Base-by-base conservation (phyloP, 2,888 invertebrate genomes). In the Andrena marginata region DNA sequence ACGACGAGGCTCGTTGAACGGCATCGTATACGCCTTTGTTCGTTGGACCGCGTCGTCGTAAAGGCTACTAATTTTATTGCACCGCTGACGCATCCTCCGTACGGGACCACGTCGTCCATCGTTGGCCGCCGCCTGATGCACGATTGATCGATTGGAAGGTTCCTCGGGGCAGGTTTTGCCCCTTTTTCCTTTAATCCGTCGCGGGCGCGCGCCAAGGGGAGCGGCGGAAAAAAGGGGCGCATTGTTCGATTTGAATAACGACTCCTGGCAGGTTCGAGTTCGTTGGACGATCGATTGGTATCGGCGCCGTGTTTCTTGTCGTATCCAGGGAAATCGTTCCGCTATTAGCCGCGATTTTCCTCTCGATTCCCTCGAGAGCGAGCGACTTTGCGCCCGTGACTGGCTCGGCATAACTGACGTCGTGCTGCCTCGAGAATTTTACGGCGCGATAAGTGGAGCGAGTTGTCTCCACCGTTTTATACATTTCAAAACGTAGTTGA, bases 241-340 rank as follows among this genome's bases (percentile, higher is more conserved):
- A 79, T 87, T 79, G 84, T 77, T 87, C 80, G 69, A 85, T 87
- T 85, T 82, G 85, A 85, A 87, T 87, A 87, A 87, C 79, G 87
- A 85, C 67, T 51, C 65, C 63, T 65, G 75, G 51, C 73, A 75
- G 54, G 67, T 67, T 76, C 75, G 78, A 67, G 64, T 68, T 49
- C 62, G 56, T 59, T 51, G 63, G 80, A 83, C 83, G 83, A 85
- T 76, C 79, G 85, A 77, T 85, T 51, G 87, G 79, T 85, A 87
- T 85, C 78, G 56, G 80, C 68, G 56, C 70, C 76, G 77, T 60
- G 62, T 81, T 87, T 85, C 82, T 87, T 79, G 70, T 62, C 62
- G 56, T 71, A 70, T 84, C 48, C 64, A 77, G 70, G 78, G 78
- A 86, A 77, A 79, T 79, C 65, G 81, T 68, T 59, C 23, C 48